Conservation (phyloP, 1,140 invertebrate genomes). For the Drosophila ohnishii region DNA sequence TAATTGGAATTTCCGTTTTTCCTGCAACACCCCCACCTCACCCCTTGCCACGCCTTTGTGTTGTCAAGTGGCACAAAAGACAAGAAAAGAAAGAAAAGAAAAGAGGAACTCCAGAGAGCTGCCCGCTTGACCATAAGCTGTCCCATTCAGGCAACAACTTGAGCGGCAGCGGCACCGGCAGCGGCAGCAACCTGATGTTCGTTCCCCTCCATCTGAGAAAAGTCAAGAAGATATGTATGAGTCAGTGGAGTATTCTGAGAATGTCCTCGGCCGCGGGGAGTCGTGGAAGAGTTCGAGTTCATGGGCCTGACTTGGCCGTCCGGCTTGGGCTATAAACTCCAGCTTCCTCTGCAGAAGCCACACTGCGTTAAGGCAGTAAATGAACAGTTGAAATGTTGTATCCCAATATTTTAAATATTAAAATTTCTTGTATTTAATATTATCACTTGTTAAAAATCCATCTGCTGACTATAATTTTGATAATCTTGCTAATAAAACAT, state of each 20-base stretch:
- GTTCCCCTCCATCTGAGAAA: not conserved
- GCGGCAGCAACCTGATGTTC: constrained; percentile 35
- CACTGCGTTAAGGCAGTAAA: not conserved
- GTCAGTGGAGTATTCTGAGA: constrained; percentile 37
- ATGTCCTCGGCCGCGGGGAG: constrained; percentile 25
- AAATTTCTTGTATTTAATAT: not conserved
- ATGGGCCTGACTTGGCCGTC: constrained; percentile 6
- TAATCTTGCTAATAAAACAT: not conserved
- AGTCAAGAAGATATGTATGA: constrained; percentile 36
- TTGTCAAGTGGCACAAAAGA: constrained; percentile 54
- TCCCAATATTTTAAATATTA: not conserved
- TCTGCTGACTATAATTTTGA: not conserved
- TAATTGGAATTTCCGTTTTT: constrained; percentile 81
- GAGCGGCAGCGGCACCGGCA: constrained; percentile 6
- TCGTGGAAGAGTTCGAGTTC: constrained; percentile 23
- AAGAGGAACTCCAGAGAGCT: constrained; percentile 21
- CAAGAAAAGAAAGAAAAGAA: constrained; percentile 31
- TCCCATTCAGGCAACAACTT: constrained; percentile 38
- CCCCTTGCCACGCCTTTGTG: constrained; percentile 11
- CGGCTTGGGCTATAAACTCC: constrained; percentile 11
- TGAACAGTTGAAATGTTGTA: not conserved
- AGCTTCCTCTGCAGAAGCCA: constrained; percentile 14
- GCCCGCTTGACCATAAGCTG: constrained; percentile 56
- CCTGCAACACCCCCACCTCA: constrained; percentile 32
- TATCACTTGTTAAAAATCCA: not conserved